phyloP scores from a whole-genome alignment of 2,113 vertebrate species.

The Phocoena sinus region DNA sequence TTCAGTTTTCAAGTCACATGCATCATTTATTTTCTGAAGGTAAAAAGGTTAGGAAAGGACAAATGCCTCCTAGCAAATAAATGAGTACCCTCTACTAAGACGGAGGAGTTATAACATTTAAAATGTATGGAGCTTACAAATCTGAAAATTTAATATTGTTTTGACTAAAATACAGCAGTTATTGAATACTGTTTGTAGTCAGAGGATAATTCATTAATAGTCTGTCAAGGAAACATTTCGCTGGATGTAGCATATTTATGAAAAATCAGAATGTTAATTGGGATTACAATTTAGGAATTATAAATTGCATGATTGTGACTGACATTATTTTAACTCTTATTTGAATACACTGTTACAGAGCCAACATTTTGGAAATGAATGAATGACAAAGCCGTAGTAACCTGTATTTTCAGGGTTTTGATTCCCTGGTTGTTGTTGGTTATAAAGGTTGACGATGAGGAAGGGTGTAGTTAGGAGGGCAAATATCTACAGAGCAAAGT shows the following conservation, averaged over 20 bases:
- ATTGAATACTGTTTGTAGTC: background rate
- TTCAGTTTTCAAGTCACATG: constrained; percentile 50
- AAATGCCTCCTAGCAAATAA: background rate
- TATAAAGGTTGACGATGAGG: background rate
- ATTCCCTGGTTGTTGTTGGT: background rate
- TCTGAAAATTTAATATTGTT: background rate
- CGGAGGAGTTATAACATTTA: background rate
- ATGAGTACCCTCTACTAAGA: background rate
- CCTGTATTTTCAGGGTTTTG: background rate
- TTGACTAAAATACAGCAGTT: background rate
- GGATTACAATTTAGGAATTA: background rate
- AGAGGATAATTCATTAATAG: background rate
- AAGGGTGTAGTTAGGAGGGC: background rate
- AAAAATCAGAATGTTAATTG: background rate
- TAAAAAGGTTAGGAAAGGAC: constrained; percentile 48
- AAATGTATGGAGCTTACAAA: background rate
- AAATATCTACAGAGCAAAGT: background rate
- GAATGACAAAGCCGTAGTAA: background rate
- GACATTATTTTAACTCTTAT: background rate
- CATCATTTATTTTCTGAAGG: constrained; percentile 43
- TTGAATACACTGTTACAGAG: background rate
- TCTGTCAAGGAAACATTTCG: background rate
- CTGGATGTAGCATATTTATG: background rate
- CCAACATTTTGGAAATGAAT: background rate
- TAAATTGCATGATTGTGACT: background rate